These are phyloP conservation scores for Tachuris rubrigastra DNA, from an alignment of 2,113 vertebrate genomes.

Conservation along the genomic window DNA sequence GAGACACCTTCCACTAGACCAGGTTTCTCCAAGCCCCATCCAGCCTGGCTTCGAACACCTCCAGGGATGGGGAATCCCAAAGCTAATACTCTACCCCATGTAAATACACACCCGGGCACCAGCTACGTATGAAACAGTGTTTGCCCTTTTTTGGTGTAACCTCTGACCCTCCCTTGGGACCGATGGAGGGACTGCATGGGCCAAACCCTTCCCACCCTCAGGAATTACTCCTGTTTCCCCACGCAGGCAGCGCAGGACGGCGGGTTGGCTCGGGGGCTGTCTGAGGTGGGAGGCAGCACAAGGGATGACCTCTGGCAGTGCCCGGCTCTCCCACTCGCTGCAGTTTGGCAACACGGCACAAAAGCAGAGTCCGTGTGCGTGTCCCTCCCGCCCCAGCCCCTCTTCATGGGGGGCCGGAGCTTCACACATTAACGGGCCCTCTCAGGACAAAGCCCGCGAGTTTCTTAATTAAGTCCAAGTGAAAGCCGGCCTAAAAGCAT, in stretches of 20 bases:
- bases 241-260: neutral
- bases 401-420: slow-evolving; percentile 68
- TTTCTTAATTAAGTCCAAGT: slow-evolving; percentile 81
- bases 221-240: neutral
- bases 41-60: neutral
- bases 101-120: neutral
- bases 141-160: neutral
- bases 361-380: slow-evolving; percentile 41
- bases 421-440: slow-evolving; percentile 52
- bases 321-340: slow-evolving; percentile 18
- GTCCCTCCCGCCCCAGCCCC: slow-evolving; percentile 63
- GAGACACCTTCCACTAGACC: neutral
- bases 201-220: neutral
- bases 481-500: slow-evolving; percentile 74
- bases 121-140: neutral
- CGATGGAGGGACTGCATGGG: neutral
- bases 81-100: neutral
- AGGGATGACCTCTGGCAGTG: slow-evolving; percentile 41
- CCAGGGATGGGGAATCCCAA: neutral
- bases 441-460: slow-evolving; percentile 76
- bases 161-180: neutral
- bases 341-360: slow-evolving; percentile 71
- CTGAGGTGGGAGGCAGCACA: neutral
- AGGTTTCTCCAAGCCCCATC: neutral
- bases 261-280: neutral